These are phyloP conservation scores for Dendrophyllia cribrosa DNA, from an alignment of 64 coral and sea anemone genomes.

Conservation along the genomic window DNA sequence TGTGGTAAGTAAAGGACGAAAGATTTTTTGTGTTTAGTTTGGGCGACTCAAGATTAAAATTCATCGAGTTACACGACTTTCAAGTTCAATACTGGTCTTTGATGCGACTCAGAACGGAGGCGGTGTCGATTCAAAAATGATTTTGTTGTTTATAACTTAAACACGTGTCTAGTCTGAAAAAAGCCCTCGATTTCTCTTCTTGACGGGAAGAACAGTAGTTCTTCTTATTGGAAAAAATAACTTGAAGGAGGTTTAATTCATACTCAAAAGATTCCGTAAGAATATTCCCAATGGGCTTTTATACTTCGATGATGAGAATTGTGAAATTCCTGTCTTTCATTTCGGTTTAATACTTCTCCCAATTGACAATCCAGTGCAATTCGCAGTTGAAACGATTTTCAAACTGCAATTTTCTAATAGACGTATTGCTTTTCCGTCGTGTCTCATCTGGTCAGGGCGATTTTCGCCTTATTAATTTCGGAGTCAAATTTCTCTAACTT, in stretches of 20 bases:
- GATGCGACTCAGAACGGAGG: constrained; percentile 2
- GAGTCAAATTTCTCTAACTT: constrained; percentile 22
- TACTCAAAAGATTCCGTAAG: background rate
- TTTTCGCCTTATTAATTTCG: background rate
- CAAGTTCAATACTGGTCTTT: background rate
- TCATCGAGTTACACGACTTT: background rate
- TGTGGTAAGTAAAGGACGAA: constrained; percentile 81
- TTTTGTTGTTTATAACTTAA: constrained; percentile 39
- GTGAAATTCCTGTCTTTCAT: background rate
- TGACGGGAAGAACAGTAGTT: background rate
- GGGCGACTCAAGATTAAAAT: background rate
- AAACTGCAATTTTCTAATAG: background rate
- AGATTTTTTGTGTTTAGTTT: background rate
- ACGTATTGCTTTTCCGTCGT: background rate
- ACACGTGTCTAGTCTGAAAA: background rate
- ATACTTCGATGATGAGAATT: background rate
- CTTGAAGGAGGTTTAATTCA: background rate
- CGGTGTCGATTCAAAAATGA: constrained; percentile 17
- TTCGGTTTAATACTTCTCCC: background rate
- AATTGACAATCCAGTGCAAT: background rate
- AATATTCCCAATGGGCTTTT: constrained; percentile 17
- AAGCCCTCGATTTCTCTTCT: background rate
- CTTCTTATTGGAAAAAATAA: background rate
- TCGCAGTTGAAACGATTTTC: background rate
- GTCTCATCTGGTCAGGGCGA: background rate